Base-by-base conservation (phyloP, 2,797 vertebrate species). In the Cryptoprocta ferox region DNA sequence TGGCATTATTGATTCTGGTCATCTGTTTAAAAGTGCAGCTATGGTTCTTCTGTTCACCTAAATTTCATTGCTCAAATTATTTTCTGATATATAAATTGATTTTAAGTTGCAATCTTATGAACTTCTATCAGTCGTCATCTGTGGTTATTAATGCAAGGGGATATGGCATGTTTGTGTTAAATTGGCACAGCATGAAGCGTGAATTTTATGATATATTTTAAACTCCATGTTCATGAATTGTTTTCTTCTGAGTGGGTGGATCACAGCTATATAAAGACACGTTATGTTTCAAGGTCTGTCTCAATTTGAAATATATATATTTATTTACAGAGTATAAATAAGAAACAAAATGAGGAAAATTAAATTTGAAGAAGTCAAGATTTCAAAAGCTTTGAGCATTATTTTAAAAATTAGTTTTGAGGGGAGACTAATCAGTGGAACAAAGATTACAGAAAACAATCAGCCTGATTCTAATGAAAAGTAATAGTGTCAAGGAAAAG, bases 241-340 rank as follows among this genome's bases (percentile, higher is more conserved):
- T 98, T 98, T 98, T 98, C 98, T 98, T 98, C 95, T 98, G 98
- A 98, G 98, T 99, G 98, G 98, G 98, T 97, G 98, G 98, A 98
- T 96, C 97, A 93, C 84, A 98, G 59, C 97, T 99, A 98, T 98
- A 98, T 98, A 99, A 98, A 98, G 98, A 97, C 80, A 98, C 82
- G 97, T 98, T 98, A 98, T 99, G 98, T 98, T 98, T 98, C 98
- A 98, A 98, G 97, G 94, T 98, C 98, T 99, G 98, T 98, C 98
- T 98, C 98, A 97, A 82, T 96, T 98, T 98, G 95, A 98, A 98
- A 96, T 93, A 95, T 79, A 96, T 96, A n/a, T 96, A 78, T 93
- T 70, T 97, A 98, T 98, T 98, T 98, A 97, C 37, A 81, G 80
- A 96, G 85, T 97, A 98, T 97, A 98, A 98, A 98, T 95, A 98